Evolutionary conservation across 2,888 invertebrate genomes (phyloP).

Genomic region (Synanthedon tipuliformis): DNA sequence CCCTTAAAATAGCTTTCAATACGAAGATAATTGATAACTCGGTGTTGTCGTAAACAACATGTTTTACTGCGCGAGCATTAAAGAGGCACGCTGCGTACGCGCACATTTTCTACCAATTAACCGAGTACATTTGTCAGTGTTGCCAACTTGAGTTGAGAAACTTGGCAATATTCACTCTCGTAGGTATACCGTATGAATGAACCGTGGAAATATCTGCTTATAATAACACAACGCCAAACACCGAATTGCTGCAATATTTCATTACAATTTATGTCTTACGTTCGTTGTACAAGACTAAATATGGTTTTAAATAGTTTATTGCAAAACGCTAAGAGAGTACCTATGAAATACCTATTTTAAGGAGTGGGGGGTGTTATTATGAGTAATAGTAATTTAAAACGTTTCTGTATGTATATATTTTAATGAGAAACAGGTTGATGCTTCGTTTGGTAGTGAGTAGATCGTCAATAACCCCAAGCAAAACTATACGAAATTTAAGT

Average conservation of each 20-base stretch:
- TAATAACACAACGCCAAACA: constrained; percentile 1
- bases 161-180: constrained; percentile 4
- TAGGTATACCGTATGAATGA: neutral
- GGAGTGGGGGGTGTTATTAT: neutral
- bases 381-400: neutral
- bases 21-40: constrained; percentile 44
- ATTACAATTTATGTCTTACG: constrained; percentile 25
- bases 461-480: too few species aligned
- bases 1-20: constrained; percentile 34
- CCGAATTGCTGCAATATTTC: constrained; percentile 16
- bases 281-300: constrained; percentile 8
- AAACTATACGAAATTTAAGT: too few species aligned
- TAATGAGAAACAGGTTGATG: neutral
- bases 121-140: constrained; percentile 42
- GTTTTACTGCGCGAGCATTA: constrained; percentile 43
- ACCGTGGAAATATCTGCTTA: neutral
- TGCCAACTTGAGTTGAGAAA: constrained; percentile 23
- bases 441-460: too few species aligned
- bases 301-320: neutral
- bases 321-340: neutral
- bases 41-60: constrained; percentile 42
- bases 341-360: neutral
- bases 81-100: constrained; percentile 16
- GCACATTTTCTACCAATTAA: constrained; percentile 49
- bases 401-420: neutral